Base-by-base conservation (phyloP, 2,797 vertebrate genomes). In the Squalus acanthias region DNA sequence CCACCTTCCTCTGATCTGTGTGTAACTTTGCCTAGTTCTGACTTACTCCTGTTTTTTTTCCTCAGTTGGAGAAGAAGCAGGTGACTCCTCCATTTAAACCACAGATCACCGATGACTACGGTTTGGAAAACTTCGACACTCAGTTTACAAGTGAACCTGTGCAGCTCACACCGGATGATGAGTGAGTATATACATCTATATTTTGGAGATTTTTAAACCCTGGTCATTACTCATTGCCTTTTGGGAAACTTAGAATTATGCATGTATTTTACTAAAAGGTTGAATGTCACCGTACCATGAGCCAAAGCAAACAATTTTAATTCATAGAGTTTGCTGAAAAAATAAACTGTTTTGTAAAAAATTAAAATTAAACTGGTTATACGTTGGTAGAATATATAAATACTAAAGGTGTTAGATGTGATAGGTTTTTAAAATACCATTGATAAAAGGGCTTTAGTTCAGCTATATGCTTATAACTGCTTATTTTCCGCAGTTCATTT, bases 101-200 rank as follows among this genome's bases (percentile, higher is more conserved):
- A 67, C 99, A 99, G 98, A 99, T 99, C 97, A 98, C 99, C 0
- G 99, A 99, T 0, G 99, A 99, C 97, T 99, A 99, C 0, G 99
- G 99, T 67, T 97, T 99, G 97, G 99, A 99, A 96, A 99, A 99
- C 98, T 99, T 99, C 26, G 99, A 99, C 98, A 99, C 99, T 0
- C 99, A 99, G 98, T 99, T 99, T 98, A 99, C 99, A 97, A 99
- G 99, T 96, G 99, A 99, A 97, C 99, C 99, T 0, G 99, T 99
- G 98, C 99, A 99, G 98, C 99, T 99, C 97, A 99, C 99, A 74
- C 99, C 99, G 0, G 99, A 99, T 6, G 99, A 99, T 46, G 98
- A 99, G 99, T 99, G 97, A 97, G 99, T 98, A 96, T 96, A 50
- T 69, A 12, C 29, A 96, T 95, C 1, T 22, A 74, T 76, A n/a